A percentile compares a stretch with the other conserved stretches of the same genome.
Evolutionary conservation across 2,797 vertebrate genomes (phyloP).

Genomic region (Hyperoplus immaculatus): DNA sequence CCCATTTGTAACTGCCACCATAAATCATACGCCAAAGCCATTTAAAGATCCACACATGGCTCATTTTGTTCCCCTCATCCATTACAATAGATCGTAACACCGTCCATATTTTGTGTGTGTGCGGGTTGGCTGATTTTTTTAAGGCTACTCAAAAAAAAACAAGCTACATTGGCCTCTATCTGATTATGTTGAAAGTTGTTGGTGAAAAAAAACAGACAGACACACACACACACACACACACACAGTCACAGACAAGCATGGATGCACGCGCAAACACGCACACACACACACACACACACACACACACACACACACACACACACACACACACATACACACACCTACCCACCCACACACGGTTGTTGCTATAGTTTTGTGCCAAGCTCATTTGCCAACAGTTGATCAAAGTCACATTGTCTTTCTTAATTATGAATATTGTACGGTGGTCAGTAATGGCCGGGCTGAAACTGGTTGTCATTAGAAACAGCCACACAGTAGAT

Average conservation of each 20-base stretch:
- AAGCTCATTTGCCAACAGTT: constrained; percentile 48
- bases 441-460: constrained; percentile 24
- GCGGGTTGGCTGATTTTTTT: neutral
- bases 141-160: constrained; percentile 4
- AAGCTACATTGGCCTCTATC: constrained; percentile 9
- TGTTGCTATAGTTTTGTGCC: constrained; percentile 6
- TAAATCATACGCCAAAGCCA: constrained; percentile 77
- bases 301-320: too few relatives aligned
- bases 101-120: constrained; percentile 36
- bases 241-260: too few relatives aligned
- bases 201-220: too few relatives aligned
- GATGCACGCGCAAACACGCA: too few relatives aligned
- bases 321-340: neutral
- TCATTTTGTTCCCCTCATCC: constrained; percentile 59
- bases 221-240: too few relatives aligned
- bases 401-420: constrained; percentile 55
- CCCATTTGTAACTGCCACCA: constrained; percentile 84
- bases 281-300: too few relatives aligned
- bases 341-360: neutral
- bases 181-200: constrained; percentile 2
- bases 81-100: constrained; percentile 38
- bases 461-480: constrained; percentile 35
- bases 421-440: constrained; percentile 53
- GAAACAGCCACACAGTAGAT: constrained; percentile 19
- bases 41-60: constrained; percentile 65